Conservation (phyloP, 2,888 invertebrate species). For the Alloscopus bannaensis region DNA sequence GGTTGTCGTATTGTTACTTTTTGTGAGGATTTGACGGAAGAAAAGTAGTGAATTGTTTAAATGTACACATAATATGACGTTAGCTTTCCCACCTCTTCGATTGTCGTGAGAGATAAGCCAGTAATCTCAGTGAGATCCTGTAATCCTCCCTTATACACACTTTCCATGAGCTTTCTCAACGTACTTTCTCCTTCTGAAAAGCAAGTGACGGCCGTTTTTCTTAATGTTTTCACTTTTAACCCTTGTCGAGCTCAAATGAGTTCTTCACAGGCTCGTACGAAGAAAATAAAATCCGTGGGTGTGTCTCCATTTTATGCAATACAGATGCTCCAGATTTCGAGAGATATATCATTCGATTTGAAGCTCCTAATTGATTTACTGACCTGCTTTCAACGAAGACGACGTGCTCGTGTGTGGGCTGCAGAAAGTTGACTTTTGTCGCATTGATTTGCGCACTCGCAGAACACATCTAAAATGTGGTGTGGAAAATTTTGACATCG, state of each 20-base stretch:
- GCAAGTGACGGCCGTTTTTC: conserved; percentile 13
- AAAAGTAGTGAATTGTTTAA: conserved; percentile 37
- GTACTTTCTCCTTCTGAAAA: not conserved
- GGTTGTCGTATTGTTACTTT: no score
- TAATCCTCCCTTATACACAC: no score
- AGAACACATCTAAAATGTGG: no score
- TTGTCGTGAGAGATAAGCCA: conserved; percentile 40
- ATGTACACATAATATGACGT: conserved; percentile 20
- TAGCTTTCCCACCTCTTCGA: conserved; percentile 46
- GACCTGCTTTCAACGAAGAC: conserved; percentile 4
- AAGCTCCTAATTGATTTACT: conserved; percentile 9
- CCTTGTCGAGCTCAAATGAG: conserved; percentile 3
- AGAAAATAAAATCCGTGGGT: no score
- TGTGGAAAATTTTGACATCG: no score
- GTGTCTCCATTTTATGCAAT: no score
- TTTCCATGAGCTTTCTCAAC: conserved; percentile 21
- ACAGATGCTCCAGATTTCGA: no score
- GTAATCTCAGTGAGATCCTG: conserved; percentile 53
- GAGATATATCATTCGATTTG: conserved; percentile 7
- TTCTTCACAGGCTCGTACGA: not conserved
- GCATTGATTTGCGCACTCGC: no score
- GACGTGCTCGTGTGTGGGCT: not conserved
- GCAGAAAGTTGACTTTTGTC: no score
- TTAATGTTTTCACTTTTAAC: conserved; percentile 2
- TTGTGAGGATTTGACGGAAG: not conserved